Base-by-base conservation (phyloP, 2,113 vertebrate species). In the Caracal caracal region DNA sequence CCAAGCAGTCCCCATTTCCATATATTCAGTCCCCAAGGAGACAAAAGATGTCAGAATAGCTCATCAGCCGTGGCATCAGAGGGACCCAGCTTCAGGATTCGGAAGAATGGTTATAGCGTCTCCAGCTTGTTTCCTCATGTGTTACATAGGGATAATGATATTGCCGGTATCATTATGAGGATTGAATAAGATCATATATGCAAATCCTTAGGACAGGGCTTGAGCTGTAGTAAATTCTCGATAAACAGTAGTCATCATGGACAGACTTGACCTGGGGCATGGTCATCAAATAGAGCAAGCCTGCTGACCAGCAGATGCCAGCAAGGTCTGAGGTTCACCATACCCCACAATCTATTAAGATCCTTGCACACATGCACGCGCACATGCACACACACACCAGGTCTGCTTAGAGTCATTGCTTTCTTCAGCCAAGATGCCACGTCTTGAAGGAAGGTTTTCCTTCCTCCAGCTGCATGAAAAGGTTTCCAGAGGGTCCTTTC, bases 141-240 rank as follows among this genome's bases (percentile, higher is more conserved):
- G 6, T 70, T 47, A 56, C 24, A 24, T 0, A 22, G 16, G 8
- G 40, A 70, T 4, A 59, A 16, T 3, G 51, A 70, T 12, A 5
- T 28, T 43, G 47, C 56, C 0, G 0, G 51, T 26, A 6, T 3
- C 5, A 1, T 3, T 9, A 51, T 17, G 43, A 78, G 9, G 30
- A n/a, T 68, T 40, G 30, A 59, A 5, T 2, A 33, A 75, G 61
- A 12, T 16, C 37, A 12, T 9, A 3, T 10, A 1, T 11, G 3
- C 0, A 68, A 63, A 61, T 49, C 61, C 49, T 28, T 2, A 51
- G 70, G 53, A 24, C 10, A 17, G 10, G 24, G 11, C n/a, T 11
- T 1, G 26, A 47, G 70, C n/a, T 22, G 2, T 10, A 22, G 9
- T 6, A 35, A 51, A 11, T 7, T 1, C 17, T 68, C 4, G 0